phyloP scores from a whole-genome alignment of 2,113 vertebrate genomes.

The Pelecanus crispus region DNA sequence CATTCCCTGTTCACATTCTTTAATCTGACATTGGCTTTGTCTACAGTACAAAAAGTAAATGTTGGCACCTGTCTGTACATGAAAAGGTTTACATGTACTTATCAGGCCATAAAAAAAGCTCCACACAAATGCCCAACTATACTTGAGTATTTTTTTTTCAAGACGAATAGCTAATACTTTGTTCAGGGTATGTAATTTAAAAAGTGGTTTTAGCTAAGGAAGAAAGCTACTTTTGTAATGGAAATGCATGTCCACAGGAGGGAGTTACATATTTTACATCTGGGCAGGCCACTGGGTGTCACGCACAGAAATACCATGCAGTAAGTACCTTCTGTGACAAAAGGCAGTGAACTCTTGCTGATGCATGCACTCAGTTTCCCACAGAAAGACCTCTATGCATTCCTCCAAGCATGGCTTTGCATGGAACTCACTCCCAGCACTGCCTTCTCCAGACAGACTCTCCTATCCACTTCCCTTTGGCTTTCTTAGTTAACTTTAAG shows the following conservation, averaged over 20 bases:
- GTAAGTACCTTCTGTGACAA: background rate
- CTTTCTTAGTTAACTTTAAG: background rate
- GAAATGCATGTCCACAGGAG: background rate
- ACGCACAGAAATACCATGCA: background rate
- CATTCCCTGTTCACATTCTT: background rate
- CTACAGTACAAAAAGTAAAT: background rate
- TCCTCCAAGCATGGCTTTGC: background rate
- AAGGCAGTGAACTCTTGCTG: background rate
- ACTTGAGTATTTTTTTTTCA: background rate
- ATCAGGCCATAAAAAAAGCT: background rate
- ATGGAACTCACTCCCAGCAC: background rate
- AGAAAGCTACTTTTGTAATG: background rate
- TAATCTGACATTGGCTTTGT: background rate
- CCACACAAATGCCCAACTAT: background rate
- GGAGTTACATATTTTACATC: background rate
- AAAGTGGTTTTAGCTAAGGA: background rate
- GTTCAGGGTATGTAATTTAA: background rate
- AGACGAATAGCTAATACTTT: background rate
- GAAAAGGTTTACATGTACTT: background rate
- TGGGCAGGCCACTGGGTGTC: background rate
- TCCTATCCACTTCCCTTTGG: background rate
- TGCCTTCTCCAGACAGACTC: background rate
- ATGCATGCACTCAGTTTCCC: background rate
- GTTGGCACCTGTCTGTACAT: background rate
- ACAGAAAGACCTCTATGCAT: background rate